These are phyloP conservation scores for Sebastes trivittatus DNA, from an alignment of 2,797 vertebrate genomes.

Conservation along the genomic window DNA sequence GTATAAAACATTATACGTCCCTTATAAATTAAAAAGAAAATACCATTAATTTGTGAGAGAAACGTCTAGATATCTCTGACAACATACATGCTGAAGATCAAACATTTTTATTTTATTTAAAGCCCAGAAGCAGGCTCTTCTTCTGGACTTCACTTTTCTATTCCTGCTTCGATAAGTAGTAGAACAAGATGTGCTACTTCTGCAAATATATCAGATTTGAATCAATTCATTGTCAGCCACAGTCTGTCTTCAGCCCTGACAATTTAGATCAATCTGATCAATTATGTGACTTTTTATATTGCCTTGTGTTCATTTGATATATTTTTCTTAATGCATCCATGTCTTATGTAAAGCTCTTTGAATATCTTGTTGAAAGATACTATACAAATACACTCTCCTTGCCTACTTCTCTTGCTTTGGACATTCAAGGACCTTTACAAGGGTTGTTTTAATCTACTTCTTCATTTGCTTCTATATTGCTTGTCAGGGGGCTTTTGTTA, in stretches of 20 bases:
- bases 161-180: not conserved
- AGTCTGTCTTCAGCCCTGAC: not conserved
- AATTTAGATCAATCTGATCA: no score
- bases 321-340: no score
- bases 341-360: not conserved
- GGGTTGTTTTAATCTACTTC: not conserved
- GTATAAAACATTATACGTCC: no score
- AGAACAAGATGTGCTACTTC: not conserved
- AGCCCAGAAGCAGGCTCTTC: no score
- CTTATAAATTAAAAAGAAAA: no score
- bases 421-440: not conserved
- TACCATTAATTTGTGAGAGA: no score
- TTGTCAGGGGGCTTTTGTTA: not conserved
- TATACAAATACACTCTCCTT: not conserved
- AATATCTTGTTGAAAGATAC: not conserved
- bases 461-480: not conserved
- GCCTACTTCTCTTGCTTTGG: not conserved
- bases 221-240: not conserved
- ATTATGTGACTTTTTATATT: no score
- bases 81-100: no score
- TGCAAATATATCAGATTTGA: not conserved
- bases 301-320: no score
- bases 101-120: no score
- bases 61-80: no score
- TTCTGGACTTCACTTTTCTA: not conserved